Base-by-base conservation (phyloP, 2,797 vertebrate genomes). In the Aphelocoma californica region DNA sequence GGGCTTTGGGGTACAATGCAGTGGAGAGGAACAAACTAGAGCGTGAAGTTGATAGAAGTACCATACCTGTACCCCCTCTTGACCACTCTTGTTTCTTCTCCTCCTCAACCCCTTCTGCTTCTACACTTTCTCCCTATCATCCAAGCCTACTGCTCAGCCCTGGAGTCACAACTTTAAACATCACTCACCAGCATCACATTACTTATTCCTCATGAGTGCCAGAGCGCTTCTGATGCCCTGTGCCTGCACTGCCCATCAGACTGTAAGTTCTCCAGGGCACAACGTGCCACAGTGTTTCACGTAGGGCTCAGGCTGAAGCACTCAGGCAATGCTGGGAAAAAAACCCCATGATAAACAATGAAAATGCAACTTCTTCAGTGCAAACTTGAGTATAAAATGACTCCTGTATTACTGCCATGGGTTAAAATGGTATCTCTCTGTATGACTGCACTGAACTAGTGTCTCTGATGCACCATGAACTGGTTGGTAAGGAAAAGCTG, bases 211-310 rank as follows among this genome's bases (percentile, higher is more conserved):
- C 32, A 3, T 10, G 45, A 70, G 75, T 69, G 58, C 48, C 66
- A 48, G 84, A 87, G 84, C 74, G 36, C 29, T 51, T 77, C 71
- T 65, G 91, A 45, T 48, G 50, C 16, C 36, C 84, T 5, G 24
- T 50, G 34, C 51, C 79, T 70, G 53, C 17, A 5, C 45, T 86
- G 62, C 50, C 24, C 38, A 7, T 53, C 53, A 57, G 16, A 67
- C 61, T 53, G 18, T 23, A 23, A 80, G 42, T 19, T 58, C 61
- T 77, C 29, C 69, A 40, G 75, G 85, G 87, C 53, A 60, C 65
- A 62, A 1, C 0, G 0, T 31, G 51, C 51, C 38, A 13, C 40
- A n/a, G 29, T 15, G 24, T 18, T 73, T 38, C 4, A 1, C 0
- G 0, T 1, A 40, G 51, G 28, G 71, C 56, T 89, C 36, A 14